Percentiles rank a stretch among this genome's conserved stretches.
phyloP scores from a whole-genome alignment of 2,888 invertebrate species.

The Baccha elongata region DNA sequence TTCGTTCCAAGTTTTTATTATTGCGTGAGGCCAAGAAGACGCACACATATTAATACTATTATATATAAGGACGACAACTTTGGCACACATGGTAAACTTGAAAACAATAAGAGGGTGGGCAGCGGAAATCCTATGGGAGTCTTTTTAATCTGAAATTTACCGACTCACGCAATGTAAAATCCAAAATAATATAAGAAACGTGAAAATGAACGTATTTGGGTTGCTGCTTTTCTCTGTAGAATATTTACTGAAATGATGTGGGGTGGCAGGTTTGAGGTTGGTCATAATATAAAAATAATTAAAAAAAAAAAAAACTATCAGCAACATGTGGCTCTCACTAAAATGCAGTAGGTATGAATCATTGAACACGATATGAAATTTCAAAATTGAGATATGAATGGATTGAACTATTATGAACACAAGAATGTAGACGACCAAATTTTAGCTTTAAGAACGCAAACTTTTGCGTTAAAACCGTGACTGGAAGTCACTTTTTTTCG shows the following conservation, averaged over 20 bases:
- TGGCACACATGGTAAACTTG: slow-evolving; percentile 42
- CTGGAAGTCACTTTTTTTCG: no score
- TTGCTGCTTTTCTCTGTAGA: background rate
- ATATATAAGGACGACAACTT: slow-evolving; percentile 3
- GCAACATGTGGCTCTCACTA: slow-evolving; percentile 61
- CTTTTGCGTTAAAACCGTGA: no score
- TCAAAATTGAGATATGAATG: slow-evolving; percentile 49
- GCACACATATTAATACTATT: slow-evolving; percentile 65
- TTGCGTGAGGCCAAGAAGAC: slow-evolving; percentile 65
- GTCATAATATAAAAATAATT: slow-evolving; percentile 11
- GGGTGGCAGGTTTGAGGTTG: slow-evolving; percentile 16
- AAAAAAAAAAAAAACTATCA: slow-evolving; percentile 64
- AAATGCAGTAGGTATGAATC: slow-evolving; percentile 60
- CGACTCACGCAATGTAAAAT: slow-evolving; percentile 36
- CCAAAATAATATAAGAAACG: slow-evolving; percentile 46
- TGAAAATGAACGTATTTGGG: slow-evolving; percentile 35
- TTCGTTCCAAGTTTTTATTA: slow-evolving; percentile 67
- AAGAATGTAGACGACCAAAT: no score
- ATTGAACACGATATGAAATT: background rate
- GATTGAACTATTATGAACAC: slow-evolving; percentile 42
- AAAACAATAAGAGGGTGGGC: background rate
- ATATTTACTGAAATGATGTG: background rate
- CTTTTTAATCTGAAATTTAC: slow-evolving; percentile 35
- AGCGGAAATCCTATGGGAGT: slow-evolving; percentile 5
- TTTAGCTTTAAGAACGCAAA: no score